A percentile compares a stretch with the other conserved stretches of the same genome.
These are phyloP conservation scores for Conopomorpha cramerella DNA, from an alignment of 1,140 invertebrate genomes.

Conservation along the genomic window DNA sequence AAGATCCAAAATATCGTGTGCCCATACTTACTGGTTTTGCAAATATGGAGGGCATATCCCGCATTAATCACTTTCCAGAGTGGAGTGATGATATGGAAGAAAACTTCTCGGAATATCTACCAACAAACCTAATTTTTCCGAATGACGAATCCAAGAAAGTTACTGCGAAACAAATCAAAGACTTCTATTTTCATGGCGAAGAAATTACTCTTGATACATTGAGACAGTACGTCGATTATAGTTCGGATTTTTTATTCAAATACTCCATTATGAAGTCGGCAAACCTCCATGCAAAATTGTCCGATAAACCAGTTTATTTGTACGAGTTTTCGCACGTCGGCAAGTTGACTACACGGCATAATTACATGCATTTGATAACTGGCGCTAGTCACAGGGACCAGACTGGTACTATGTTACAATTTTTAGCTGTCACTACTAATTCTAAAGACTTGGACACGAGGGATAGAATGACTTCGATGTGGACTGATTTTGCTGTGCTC, in stretches of 20 bases:
- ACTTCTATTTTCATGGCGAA: conserved; percentile 35
- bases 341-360: conserved; percentile 30
- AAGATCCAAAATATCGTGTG: conserved; percentile 19
- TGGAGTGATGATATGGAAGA: conserved; percentile 43
- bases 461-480: conserved; percentile 38
- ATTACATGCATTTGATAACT: conserved; percentile 34
- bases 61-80: conserved; percentile 28
- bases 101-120: conserved; percentile 31
- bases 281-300: conserved; percentile 20
- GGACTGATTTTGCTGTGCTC: conserved; percentile 40
- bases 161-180: conserved; percentile 20
- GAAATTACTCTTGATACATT: conserved; percentile 19
- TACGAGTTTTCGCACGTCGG: conserved; percentile 48
- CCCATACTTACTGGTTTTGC: conserved; percentile 35
- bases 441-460: conserved; percentile 30
- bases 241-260: conserved; percentile 46
- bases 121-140: conserved; percentile 32
- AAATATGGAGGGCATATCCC: conserved; percentile 45
- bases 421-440: conserved; percentile 23
- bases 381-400: conserved; percentile 48
- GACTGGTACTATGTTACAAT: conserved; percentile 38
- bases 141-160: conserved; percentile 18
- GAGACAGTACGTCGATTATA: conserved; percentile 35
- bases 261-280: conserved; percentile 35
- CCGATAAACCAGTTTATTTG: conserved; percentile 23